Evolutionary conservation across 2,113 vertebrate species (phyloP).

Genomic region (Meriones unguiculatus): DNA sequence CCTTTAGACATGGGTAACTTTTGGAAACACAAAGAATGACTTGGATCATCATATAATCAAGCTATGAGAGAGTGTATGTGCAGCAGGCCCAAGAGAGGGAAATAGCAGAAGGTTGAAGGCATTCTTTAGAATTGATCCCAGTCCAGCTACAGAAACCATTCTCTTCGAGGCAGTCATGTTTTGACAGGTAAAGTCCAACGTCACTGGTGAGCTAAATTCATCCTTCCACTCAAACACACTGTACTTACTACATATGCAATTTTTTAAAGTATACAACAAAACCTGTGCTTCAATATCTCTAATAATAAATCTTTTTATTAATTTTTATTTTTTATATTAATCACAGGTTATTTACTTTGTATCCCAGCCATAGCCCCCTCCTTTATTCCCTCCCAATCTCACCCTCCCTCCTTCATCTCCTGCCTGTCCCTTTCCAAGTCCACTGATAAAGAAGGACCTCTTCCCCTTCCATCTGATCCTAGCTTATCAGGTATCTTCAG

Average conservation of each 20-base stretch:
- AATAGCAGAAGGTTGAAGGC: neutral
- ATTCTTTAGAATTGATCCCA: neutral
- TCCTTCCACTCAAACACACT: neutral
- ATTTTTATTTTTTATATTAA: too few relatives aligned
- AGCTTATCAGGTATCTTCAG: too few relatives aligned
- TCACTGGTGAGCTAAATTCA: neutral
- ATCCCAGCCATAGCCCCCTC: too few relatives aligned
- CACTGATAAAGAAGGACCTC: too few relatives aligned
- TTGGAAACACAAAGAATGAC: neutral
- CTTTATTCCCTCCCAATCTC: too few relatives aligned
- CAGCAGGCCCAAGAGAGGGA: neutral
- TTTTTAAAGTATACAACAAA: neutral
- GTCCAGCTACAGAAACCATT: neutral
- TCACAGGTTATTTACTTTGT: too few relatives aligned
- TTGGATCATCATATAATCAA: neutral
- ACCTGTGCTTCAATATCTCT: neutral
- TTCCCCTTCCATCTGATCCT: too few relatives aligned
- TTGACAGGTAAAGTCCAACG: neutral
- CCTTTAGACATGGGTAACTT: neutral
- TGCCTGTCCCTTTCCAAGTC: too few relatives aligned
- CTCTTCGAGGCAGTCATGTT: constrained; percentile 11
- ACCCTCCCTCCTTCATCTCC: too few relatives aligned
- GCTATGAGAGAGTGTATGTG: neutral
- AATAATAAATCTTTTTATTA: neutral
- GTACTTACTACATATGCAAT: neutral